Base-by-base conservation (phyloP, 1,140 invertebrate species). In the Cyphomyrmex costatus region DNA sequence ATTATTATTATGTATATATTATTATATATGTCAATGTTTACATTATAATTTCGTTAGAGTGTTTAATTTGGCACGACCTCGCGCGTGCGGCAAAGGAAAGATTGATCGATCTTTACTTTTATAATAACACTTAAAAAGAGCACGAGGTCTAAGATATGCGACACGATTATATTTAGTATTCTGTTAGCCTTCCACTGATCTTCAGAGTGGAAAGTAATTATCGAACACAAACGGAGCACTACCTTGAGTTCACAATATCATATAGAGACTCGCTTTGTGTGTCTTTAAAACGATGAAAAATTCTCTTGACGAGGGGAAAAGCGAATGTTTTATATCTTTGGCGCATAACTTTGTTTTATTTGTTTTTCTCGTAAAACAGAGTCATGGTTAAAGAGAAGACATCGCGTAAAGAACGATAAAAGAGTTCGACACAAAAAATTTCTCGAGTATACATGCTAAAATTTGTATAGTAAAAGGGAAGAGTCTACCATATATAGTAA, bases 161-260 rank as follows among this genome's bases (percentile, higher is more conserved):
- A 71, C 51, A 71, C 12, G 61, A 82, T 82, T 82, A 82, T 82
- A 82, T 82, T 82, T 82, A 82, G 68, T 82, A 42, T 70, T 60
- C 58, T 63, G 66, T 85, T 85, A 73, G 82, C 86, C 79, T 85
- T 90, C 58, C 53, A 60, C 42, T 66, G 53, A 80, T 84, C 80
- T 61, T 73, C 21, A 77, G 83, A 76, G 86, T 56, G 89, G 46
- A 77, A 84, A 78, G 86, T 90, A 90, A 90, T 90, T 90, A 90
- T 90, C 86, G 76, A 53, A 58, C 63, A 27, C 86, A 71, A 71
- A 80, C 88, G 46, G 66, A 61, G 71, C 21, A 24, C 33, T 33
- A 80, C 53, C 46, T 71, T 16, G 33, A 56, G 76, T 46, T 80
- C n/a, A 46, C 36, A 66, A 77, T 42, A 30, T 36, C 73, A 84